A percentile compares a stretch with the other conserved stretches of the same genome.
Evolutionary conservation across 2,113 vertebrate genomes (phyloP).

Genomic region (Galeopterus variegatus): DNA sequence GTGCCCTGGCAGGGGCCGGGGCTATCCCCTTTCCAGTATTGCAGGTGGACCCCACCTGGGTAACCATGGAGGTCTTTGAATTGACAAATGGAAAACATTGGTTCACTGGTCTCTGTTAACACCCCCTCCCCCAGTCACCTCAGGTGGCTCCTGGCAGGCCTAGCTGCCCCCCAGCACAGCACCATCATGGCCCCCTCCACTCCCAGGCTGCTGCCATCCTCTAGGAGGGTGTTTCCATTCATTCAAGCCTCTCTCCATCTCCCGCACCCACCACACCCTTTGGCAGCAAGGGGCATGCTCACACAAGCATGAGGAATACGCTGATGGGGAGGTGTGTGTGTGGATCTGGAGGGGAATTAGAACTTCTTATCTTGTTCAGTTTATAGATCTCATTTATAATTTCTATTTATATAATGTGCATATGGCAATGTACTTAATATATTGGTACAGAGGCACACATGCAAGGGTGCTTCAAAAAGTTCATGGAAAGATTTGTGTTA

Average conservation of each 20-base stretch:
- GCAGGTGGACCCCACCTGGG: not conserved
- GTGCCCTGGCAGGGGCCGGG: accelerated
- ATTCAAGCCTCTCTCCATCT: not conserved
- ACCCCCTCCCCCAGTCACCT: no score
- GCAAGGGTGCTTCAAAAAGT: no score
- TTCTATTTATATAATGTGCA: not conserved
- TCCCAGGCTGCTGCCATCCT: not conserved
- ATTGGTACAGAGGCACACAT: not conserved
- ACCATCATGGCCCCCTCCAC: not conserved
- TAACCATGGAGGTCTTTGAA: not conserved
- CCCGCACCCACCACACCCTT: not conserved
- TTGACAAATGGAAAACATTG: not conserved
- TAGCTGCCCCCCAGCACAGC: not conserved
- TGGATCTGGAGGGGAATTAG: not conserved
- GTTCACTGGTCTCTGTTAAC: not conserved
- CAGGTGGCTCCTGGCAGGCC: not conserved
- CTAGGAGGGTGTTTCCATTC: not conserved
- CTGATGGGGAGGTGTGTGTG: not conserved
- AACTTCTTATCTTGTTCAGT: not conserved
- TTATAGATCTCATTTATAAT: not conserved
- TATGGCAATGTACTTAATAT: not conserved
- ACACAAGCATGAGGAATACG: accelerated
- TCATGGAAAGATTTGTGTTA: no score
- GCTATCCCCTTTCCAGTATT: not conserved
- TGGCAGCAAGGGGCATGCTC: not conserved